These are phyloP conservation scores for Notarius quadriscutis DNA, from an alignment of 2,113 vertebrate species.

Conservation along the genomic window DNA sequence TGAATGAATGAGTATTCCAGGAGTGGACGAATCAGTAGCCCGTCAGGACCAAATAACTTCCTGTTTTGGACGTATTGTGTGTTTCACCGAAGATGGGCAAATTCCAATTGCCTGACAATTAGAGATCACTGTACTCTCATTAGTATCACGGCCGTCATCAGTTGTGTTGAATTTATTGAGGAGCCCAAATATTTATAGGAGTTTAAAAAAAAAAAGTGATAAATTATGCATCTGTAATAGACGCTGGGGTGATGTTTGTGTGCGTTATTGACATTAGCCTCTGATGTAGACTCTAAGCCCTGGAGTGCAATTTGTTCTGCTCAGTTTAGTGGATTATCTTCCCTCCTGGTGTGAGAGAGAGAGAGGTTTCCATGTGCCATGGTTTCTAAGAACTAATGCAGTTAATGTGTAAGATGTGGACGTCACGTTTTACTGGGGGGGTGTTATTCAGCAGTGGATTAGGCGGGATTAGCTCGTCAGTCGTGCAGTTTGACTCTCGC, in stretches of 20 bases:
- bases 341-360: not conserved
- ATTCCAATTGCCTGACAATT: not conserved
- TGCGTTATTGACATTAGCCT: not conserved
- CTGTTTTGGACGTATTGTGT: not conserved
- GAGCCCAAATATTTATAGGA: not conserved
- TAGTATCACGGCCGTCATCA: not conserved
- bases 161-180: not conserved
- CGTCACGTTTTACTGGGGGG: not conserved
- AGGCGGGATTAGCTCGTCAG: constrained; percentile 61
- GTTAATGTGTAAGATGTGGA: constrained; percentile 5
- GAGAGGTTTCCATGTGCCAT: not conserved
- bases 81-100: not conserved
- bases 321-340: constrained; percentile 44
- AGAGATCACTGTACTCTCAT: not conserved
- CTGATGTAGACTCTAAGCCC: constrained; percentile 19
- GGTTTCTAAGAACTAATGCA: not conserved
- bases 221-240: not conserved
- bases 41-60: not conserved
- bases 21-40: not conserved
- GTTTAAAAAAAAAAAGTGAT: not conserved
- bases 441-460: constrained; percentile 42
- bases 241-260: not conserved
- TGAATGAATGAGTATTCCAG: not conserved
- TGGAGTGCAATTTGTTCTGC: constrained; percentile 22
- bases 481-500: constrained; percentile 54